Evolutionary conservation across 2,888 invertebrate species (phyloP).

Genomic region (Germaria angustata): DNA sequence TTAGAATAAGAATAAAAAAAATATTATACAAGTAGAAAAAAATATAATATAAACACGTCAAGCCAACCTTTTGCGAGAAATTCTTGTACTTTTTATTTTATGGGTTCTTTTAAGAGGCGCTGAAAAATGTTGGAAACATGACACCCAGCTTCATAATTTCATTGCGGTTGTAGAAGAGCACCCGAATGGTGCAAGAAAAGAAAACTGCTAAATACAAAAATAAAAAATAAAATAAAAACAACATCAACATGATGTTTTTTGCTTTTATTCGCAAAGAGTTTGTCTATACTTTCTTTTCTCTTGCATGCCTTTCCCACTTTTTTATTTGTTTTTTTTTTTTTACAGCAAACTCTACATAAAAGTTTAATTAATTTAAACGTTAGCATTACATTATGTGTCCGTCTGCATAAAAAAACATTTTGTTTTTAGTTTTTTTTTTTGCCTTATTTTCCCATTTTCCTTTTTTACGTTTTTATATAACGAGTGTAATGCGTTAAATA

Average conservation of each 20-base stretch:
- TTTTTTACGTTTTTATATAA: not conserved
- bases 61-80: constrained; percentile 20
- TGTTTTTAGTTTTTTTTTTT: not conserved
- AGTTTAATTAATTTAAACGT: constrained; percentile 64
- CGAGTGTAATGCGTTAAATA: not conserved
- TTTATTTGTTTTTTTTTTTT: constrained; percentile 1
- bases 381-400: constrained; percentile 45
- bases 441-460: not conserved
- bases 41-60: constrained; percentile 6
- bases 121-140: constrained; percentile 51
- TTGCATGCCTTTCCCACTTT: not conserved
- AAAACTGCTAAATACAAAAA: not conserved
- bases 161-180: constrained; percentile 35
- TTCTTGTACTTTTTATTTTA: not conserved
- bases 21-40: not conserved
- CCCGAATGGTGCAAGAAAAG: not conserved
- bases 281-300: constrained; percentile 3
- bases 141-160: constrained; percentile 61
- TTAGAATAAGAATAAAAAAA: not conserved
- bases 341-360: constrained; percentile 40
- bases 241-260: not conserved
- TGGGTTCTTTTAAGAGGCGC: constrained; percentile 11
- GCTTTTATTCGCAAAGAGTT: not conserved
- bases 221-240: not conserved
- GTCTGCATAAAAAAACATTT: not conserved